Conservation (phyloP, 2,888 invertebrate genomes). For the Homarus gammarus region DNA sequence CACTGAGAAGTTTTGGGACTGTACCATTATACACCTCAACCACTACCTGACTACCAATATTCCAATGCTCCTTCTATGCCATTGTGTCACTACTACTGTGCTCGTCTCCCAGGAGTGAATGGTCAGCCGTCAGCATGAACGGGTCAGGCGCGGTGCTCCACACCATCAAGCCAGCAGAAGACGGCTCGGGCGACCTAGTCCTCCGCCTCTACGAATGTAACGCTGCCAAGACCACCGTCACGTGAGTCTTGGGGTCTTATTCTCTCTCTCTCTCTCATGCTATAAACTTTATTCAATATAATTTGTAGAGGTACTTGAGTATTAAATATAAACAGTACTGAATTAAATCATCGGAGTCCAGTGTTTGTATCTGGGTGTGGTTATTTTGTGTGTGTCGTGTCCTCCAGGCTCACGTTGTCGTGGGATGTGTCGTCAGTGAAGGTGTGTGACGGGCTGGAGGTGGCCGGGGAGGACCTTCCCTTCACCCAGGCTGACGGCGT, state of each 20-base stretch:
- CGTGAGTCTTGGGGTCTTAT: conserved; percentile 45
- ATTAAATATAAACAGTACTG: background rate
- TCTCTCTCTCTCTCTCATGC: background rate
- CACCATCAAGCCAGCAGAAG: conserved; percentile 70
- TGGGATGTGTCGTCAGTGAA: conserved; percentile 10
- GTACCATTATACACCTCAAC: too few relatives aligned
- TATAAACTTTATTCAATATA: too few relatives aligned
- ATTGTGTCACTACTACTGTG: background rate
- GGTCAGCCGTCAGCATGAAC: conserved; percentile 35
- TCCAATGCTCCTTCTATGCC: too few relatives aligned
- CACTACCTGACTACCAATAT: too few relatives aligned
- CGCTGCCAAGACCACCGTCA: conserved; percentile 48
- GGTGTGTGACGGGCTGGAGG: conserved; percentile 51
- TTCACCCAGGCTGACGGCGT: conserved; percentile 9
- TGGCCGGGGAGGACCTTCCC: background rate
- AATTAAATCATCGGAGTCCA: background rate
- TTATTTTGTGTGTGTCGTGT: background rate
- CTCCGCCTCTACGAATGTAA: conserved; percentile 60
- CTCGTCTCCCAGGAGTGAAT: conserved; percentile 4
- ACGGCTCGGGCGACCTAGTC: conserved; percentile 66
- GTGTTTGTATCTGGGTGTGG: background rate
- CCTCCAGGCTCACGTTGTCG: background rate
- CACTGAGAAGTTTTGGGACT: too few relatives aligned
- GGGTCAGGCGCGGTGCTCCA: conserved; percentile 67
- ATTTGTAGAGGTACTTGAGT: too few relatives aligned